Conservation (phyloP, 2,888 invertebrate species). For the Helleia helle region DNA sequence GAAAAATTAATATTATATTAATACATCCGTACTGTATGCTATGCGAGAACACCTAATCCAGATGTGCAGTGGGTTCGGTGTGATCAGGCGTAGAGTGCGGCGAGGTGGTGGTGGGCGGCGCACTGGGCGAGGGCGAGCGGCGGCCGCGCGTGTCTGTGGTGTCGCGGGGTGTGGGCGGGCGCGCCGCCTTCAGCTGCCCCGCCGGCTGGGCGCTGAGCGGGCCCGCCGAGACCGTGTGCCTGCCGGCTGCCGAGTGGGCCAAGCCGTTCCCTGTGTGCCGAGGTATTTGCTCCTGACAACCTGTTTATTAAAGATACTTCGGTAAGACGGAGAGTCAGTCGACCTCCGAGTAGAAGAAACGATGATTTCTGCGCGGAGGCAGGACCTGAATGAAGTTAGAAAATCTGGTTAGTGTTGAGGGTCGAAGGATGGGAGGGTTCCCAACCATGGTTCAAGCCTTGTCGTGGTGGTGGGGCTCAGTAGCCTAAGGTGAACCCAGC, state of each 20-base stretch:
- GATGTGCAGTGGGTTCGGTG: conserved; percentile 2
- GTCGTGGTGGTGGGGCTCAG: too few relatives aligned
- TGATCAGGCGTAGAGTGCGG: conserved; percentile 85
- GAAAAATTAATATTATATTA: not conserved
- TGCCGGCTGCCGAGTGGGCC: conserved; percentile 87
- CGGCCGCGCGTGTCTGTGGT: conserved; percentile 81
- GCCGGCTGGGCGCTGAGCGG: conserved; percentile 85
- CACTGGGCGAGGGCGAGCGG: conserved; percentile 65
- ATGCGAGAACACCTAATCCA: not conserved
- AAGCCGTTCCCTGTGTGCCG: conserved; percentile 83
- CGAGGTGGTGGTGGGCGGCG: conserved; percentile 74
- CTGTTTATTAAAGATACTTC: too few relatives aligned
- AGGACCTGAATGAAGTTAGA: too few relatives aligned
- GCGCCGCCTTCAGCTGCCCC: conserved; percentile 86
- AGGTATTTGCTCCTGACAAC: too few relatives aligned
- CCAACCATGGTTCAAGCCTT: too few relatives aligned
- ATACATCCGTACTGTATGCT: too few relatives aligned
- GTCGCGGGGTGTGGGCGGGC: conserved; percentile 85
- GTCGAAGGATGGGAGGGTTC: too few relatives aligned
- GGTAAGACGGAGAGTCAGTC: too few relatives aligned
- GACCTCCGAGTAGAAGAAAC: too few relatives aligned
- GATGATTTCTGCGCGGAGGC: too few relatives aligned
- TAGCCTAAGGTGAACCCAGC: too few relatives aligned
- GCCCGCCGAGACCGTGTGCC: conserved; percentile 82
- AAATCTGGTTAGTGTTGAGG: too few relatives aligned